Evolutionary conservation across 2,113 vertebrate genomes (phyloP).

Genomic region (Anser brachyrhynchus): DNA sequence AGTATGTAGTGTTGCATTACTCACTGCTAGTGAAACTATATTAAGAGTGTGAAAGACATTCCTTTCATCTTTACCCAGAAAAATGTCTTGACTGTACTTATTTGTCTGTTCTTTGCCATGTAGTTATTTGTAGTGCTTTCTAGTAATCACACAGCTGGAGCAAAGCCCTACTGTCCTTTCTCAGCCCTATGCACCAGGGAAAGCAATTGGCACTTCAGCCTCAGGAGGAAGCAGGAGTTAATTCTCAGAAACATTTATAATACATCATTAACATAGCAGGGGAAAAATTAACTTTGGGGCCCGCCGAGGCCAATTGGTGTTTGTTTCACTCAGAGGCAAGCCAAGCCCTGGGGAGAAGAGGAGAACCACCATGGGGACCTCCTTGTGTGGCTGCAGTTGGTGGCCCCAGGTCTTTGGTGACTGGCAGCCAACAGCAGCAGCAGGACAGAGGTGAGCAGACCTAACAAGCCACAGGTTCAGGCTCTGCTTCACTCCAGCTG

Average conservation of each 20-base stretch:
- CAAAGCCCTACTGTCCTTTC: not conserved
- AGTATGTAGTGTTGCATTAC: not conserved
- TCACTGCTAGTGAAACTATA: slow-evolving; percentile 48
- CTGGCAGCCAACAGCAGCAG: not conserved
- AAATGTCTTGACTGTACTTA: not conserved
- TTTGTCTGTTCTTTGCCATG: not conserved
- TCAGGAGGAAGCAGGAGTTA: not conserved
- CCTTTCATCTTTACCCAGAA: slow-evolving; percentile 19
- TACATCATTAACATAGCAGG: not conserved
- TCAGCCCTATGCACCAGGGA: not conserved
- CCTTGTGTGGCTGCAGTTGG: rapidly evolving
- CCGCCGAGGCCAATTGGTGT: not conserved
- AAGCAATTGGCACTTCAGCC: not conserved
- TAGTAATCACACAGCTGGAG: not conserved
- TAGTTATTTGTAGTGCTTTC: not conserved
- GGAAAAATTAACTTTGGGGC: not conserved
- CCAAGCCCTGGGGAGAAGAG: not conserved
- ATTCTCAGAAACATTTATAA: not conserved
- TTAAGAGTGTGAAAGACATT: slow-evolving; percentile 33
- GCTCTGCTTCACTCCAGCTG: not conserved
- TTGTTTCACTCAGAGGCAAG: not conserved
- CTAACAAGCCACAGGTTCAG: not conserved
- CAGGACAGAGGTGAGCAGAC: not conserved
- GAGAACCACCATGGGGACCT: not conserved
- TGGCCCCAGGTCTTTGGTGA: not conserved